Evolutionary conservation across 2,888 invertebrate genomes (phyloP), one percentile per base, ranked within the genome.

Genomic region (Argyresthia goedartella): DNA sequence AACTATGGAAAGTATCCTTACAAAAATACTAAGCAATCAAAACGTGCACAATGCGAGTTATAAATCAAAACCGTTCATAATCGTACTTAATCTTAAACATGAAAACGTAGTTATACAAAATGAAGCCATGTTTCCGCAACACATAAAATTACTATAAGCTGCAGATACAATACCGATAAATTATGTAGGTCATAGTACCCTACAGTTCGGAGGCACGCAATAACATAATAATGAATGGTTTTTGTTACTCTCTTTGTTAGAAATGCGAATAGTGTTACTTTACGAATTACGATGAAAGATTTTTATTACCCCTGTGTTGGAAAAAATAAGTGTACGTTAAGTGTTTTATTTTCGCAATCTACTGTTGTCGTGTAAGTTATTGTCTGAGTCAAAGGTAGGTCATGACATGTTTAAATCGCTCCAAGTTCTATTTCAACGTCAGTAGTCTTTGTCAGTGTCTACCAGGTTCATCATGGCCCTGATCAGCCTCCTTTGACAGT

Each of bases 31-130:
- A 25, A 25, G 25, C 25, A 25, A 25, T 39, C 39, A 39, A n/a
- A 39, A 8, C 39, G 8, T 6, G n/a, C 2, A 11, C 39, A 25
- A 39, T 6, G 39, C 39, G 10, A 3, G 39, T 39, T 39, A 39
- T 6, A 25, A 25, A 39, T 39, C 39, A 8, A 11, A 39, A 39
- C 10, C 9, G n/a, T 39, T 39, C 39, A n/a, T 39, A 39, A 11
- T 39, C 39, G 39, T 25, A 25, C 25, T 59, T 62, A 64, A 65
- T 44, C 44, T 44, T 7, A 4, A 33, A 33, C 33, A 66, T 63
- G 60, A 62, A 62, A 64, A 58, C 59, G 45, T 15, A 43, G 50
- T 46, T 46, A 33, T 33, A 48, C 48, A 39, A 36, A 14, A 13
- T 36, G 8, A 48, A 10, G 8, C 35, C 36, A 25, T 39, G 13